Conservation (phyloP, 2,888 invertebrate species). For the Mimachlamys varia region DNA sequence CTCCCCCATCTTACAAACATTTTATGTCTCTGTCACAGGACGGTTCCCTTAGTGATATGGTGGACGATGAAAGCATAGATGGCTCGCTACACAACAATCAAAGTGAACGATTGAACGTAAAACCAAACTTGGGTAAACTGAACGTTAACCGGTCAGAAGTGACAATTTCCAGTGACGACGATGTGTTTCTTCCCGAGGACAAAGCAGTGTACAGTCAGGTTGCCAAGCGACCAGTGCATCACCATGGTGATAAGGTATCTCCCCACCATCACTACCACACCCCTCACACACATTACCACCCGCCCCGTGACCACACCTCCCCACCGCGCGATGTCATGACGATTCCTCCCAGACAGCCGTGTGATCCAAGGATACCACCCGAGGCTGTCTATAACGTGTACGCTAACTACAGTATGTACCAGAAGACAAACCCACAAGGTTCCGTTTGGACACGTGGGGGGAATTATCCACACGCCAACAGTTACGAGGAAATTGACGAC, state of each 20-base stretch:
- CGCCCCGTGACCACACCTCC: neutral
- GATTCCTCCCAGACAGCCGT: constrained; percentile 22
- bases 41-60: constrained; percentile 39
- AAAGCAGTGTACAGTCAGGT: constrained; percentile 38
- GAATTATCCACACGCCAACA: constrained; percentile 24
- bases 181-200: constrained; percentile 48
- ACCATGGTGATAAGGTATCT: constrained; percentile 14
- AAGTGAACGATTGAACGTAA: constrained; percentile 30
- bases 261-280: neutral
- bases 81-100: constrained; percentile 40
- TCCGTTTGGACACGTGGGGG: neutral
- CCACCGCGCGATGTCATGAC: constrained; percentile 3
- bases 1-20: constrained; percentile 67
- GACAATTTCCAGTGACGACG: constrained; percentile 49
- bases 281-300: neutral
- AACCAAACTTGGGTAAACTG: neutral
- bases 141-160: constrained; percentile 19
- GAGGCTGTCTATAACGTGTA: neutral
- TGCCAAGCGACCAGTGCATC: constrained; percentile 37
- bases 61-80: constrained; percentile 50
- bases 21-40: constrained; percentile 60
- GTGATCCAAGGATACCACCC: constrained; percentile 32
- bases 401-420: neutral
- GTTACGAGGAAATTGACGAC: constrained; percentile 46
- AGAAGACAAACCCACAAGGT: neutral